These are phyloP conservation scores for Cantharis nigra DNA, from an alignment of 2,888 invertebrate genomes.

Conservation along the genomic window DNA sequence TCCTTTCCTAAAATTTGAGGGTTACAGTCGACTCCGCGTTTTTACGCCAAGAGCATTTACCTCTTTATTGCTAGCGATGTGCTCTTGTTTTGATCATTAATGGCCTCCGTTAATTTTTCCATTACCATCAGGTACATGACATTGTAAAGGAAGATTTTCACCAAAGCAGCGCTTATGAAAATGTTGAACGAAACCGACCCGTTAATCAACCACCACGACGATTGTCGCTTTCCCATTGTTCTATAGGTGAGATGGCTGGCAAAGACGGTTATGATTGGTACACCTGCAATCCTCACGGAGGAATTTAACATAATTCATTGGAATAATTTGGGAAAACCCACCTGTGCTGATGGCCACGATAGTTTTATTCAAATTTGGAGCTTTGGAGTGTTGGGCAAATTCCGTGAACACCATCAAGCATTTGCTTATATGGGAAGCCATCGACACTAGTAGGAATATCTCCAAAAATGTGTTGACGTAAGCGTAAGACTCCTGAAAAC, in stretches of 20 bases:
- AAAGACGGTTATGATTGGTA: slow-evolving; percentile 68
- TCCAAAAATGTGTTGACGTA: slow-evolving; percentile 66
- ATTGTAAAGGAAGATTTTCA: slow-evolving; percentile 70
- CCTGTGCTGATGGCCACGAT: slow-evolving; percentile 70
- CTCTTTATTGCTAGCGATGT: slow-evolving; percentile 61
- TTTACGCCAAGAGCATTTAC: slow-evolving; percentile 43
- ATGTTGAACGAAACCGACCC: slow-evolving; percentile 66
- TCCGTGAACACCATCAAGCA: slow-evolving; percentile 73
- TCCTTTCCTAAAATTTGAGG: slow-evolving; percentile 57
- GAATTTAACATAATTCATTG: background rate
- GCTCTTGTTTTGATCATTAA: slow-evolving; percentile 66
- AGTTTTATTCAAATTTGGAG: slow-evolving; percentile 63
- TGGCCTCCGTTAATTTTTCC: slow-evolving; percentile 63
- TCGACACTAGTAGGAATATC: slow-evolving; percentile 67
- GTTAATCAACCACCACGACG: slow-evolving; percentile 69
- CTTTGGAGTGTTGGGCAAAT: slow-evolving; percentile 62
- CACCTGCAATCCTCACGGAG: slow-evolving; percentile 57
- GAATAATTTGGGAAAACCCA: slow-evolving; percentile 28
- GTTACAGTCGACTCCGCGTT: too few species aligned
- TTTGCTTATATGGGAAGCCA: slow-evolving; percentile 74
- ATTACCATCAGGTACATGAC: slow-evolving; percentile 71
- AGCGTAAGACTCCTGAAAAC: slow-evolving; percentile 63
- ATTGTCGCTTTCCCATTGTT: slow-evolving; percentile 61
- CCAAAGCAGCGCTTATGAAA: slow-evolving; percentile 69
- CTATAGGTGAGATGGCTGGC: slow-evolving; percentile 71